These are phyloP conservation scores for Mormyrus proboscirostris DNA, from an alignment of 2,797 vertebrate species.

Conservation along the genomic window DNA sequence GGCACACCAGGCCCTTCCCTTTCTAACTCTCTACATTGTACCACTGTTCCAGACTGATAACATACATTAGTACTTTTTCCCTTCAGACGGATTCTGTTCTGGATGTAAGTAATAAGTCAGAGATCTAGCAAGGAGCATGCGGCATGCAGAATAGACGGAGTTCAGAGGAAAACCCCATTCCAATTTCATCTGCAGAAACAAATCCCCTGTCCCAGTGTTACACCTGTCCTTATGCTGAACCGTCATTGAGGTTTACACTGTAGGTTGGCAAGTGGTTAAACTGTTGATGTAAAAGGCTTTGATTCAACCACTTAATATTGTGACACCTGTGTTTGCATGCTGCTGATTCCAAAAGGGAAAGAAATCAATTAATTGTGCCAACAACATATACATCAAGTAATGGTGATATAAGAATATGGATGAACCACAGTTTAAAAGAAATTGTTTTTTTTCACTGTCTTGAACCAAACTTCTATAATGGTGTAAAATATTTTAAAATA, in stretches of 20 bases:
- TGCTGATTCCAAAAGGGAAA: background rate
- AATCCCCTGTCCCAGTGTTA: slow-evolving; percentile 27
- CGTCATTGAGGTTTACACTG: background rate
- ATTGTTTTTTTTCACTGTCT: background rate
- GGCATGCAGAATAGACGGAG: slow-evolving; percentile 45
- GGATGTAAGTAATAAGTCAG: slow-evolving; percentile 53
- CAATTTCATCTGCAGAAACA: slow-evolving; percentile 43
- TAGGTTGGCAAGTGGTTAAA: background rate
- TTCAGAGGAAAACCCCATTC: slow-evolving; percentile 40
- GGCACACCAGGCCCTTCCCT: slow-evolving; percentile 53
- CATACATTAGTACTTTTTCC: slow-evolving; percentile 47
- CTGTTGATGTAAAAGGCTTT: background rate
- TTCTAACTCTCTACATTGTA: slow-evolving; percentile 39
- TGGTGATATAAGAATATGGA: background rate
- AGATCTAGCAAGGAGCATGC: slow-evolving; percentile 43
- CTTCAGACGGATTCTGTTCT: slow-evolving; percentile 53
- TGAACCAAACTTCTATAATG: background rate
- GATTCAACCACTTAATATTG: slow-evolving; percentile 8
- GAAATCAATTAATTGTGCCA: background rate
- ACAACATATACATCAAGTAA: background rate
- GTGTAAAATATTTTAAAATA: background rate
- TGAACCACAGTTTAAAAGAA: background rate
- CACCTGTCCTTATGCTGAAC: slow-evolving; percentile 13
- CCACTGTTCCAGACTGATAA: slow-evolving; percentile 57
- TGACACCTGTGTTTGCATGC: background rate